These are phyloP conservation scores for Cyphomyrmex costatus DNA, from an alignment of 1,140 invertebrate genomes.

Conservation along the genomic window DNA sequence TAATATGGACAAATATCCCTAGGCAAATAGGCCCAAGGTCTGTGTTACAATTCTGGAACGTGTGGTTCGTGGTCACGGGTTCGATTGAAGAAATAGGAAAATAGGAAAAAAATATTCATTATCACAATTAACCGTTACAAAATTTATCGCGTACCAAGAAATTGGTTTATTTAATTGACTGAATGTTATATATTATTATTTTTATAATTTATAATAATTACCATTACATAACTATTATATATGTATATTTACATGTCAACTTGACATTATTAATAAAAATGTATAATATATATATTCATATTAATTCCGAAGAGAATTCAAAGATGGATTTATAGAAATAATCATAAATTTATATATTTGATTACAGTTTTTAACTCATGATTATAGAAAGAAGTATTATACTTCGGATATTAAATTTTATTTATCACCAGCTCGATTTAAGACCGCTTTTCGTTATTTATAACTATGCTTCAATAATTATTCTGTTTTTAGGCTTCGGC, in stretches of 20 bases:
- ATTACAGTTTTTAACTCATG: background rate
- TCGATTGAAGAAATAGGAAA: background rate
- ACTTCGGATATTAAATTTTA: background rate
- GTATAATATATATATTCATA: background rate
- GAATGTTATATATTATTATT: constrained; percentile 8
- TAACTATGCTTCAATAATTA: background rate
- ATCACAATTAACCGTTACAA: background rate
- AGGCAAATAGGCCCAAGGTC: constrained; percentile 84
- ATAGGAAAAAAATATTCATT: constrained; percentile 5
- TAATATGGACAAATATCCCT: constrained; percentile 86
- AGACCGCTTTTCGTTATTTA: background rate
- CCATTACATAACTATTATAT: background rate
- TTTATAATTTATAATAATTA: constrained; percentile 2
- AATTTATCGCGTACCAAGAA: constrained; percentile 8
- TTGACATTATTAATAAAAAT: constrained; percentile 12
- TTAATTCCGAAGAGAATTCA: constrained; percentile 8
- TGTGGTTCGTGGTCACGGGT: constrained; percentile 69
- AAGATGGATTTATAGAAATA: background rate
- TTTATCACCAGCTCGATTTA: background rate
- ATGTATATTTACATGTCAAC: background rate
- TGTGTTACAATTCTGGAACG: constrained; percentile 76
- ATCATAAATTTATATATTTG: constrained; percentile 20
- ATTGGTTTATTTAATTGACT: background rate
- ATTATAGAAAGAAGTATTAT: background rate
- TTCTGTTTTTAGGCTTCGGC: background rate